Evolutionary conservation across 2,888 invertebrate genomes (phyloP), one percentile per base, ranked within the genome.

Genomic region (Conops quadrifasciatus): DNA sequence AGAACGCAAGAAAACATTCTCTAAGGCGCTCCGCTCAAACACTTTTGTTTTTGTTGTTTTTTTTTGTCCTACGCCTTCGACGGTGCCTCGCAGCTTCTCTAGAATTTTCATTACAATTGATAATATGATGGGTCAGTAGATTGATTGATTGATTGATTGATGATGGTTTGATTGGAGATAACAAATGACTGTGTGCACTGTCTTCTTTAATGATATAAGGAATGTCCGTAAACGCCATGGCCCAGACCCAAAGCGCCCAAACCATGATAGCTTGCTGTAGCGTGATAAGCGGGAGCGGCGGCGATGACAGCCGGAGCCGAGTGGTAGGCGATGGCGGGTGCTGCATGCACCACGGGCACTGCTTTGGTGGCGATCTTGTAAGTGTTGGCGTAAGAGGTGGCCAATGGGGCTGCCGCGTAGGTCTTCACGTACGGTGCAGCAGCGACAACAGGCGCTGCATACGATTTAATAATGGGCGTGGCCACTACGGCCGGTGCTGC

Each of bases 371-470:
- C 83, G 7, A 85, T 81, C 76, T 85, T 85, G 71, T 83, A 83
- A 71, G 83, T 83, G 74, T 85, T 85, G 75, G 85, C 85, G 70
- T 85, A 85, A 3, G 85, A 85, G 1, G 85, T 85, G 72, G 85
- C 84, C 56, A 83, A 75, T 2, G 84, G 84, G 53, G 82, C 82
- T 63, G 76, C 77, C 56, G 82, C 82, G 63, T 76, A 77, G 36
- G 36, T 75, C 77, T 82, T 81, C 63, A 82, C 80, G 49, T 81
- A 75, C 21, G 83, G 83, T 3, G 81, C 83, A 13, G 81, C 78
- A 67, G 77, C 76, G 47, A 82, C 74, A 16, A 82, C 75, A 11
- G 84, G 87, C 21, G 84, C 78, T 26, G 78, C 76, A 67, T 76
- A 58, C 3, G 58, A 28, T 26, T 58, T 58, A 11, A 58, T 16